Evolutionary conservation across 2,888 invertebrate species (phyloP).

Genomic region (Eupithecia exiguata): DNA sequence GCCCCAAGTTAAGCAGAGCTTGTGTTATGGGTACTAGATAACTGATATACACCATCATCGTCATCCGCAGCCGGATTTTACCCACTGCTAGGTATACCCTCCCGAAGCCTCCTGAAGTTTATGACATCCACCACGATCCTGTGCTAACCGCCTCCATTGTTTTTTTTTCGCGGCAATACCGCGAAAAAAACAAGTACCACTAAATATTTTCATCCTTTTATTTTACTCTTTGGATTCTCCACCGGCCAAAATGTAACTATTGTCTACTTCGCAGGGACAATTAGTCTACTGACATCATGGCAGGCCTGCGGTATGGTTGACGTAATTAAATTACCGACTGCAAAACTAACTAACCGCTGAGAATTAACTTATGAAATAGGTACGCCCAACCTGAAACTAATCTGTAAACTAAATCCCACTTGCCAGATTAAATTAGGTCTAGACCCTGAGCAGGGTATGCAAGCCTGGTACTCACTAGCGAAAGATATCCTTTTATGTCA

Average conservation of each 20-base stretch:
- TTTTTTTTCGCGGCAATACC: too few species aligned
- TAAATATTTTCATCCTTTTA: too few species aligned
- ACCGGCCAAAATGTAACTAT: neutral
- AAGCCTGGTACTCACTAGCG: neutral
- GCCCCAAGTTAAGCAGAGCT: too few species aligned
- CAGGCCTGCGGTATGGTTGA: neutral
- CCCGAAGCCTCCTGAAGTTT: too few species aligned
- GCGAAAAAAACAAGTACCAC: too few species aligned
- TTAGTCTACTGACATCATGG: neutral
- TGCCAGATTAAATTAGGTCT: constrained; percentile 8
- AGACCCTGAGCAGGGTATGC: neutral
- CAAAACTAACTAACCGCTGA: neutral
- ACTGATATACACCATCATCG: too few species aligned
- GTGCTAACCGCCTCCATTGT: too few species aligned
- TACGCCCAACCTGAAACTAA: constrained; percentile 9
- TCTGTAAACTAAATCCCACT: constrained; percentile 26
- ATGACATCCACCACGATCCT: too few species aligned
- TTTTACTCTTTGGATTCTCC: neutral
- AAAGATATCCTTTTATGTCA: neutral
- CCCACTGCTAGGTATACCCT: too few species aligned
- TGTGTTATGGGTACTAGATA: too few species aligned
- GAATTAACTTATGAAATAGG: constrained; percentile 10
- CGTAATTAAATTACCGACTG: neutral
- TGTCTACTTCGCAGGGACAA: neutral
- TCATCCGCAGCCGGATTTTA: too few species aligned